Evolutionary conservation across 2,888 invertebrate species (phyloP), one percentile per base, ranked within the genome.

Genomic region (Conops quadrifasciatus): DNA sequence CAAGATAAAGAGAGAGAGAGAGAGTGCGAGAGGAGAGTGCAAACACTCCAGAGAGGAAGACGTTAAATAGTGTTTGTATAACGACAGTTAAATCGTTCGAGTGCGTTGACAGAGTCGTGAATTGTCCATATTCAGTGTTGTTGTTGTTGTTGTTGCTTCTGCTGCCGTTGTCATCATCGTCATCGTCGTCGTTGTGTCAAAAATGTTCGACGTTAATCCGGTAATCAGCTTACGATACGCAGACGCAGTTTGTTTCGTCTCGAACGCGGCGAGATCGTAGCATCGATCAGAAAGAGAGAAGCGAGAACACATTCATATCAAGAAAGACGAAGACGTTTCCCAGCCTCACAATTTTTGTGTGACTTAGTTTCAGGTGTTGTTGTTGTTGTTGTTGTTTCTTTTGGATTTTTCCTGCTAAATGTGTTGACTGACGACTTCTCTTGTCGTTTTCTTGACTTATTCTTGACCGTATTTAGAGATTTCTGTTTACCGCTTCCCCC

Each of bases 181-280:
- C 51, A 11, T 19, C 65, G 16, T 47, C 59, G 28, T 47, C 43
- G 36, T 62, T 51, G 82, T 82, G 81, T 82, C 81, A 81, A 82
- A 81, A 81, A 79, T 56, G 70, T 74, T 72, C 74, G 75, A 84
- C 80, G 81, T 76, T 83, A 83, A 83, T 83, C 84, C 80, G 77
- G 81, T 83, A 83, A 83, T 82, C 83, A 80, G 83, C 84, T 83
- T 83, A 83, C 36, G 36, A 36, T 36, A 36, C 36, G 36, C 9
- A 79, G 71, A 30, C 30, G 68, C 49, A 51, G 68, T 62, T 60
- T 59, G 60, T 68, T 59, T 60, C 58, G 60, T 68, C 59, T 60
- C 59, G 59, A 68, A 60, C 28, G 67, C 28, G 47, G 19, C 47
- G 36, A 36, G 36, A 59, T 47, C 60, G 15, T 15, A 21, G 24